Base-by-base conservation (phyloP, 2,113 vertebrate genomes). In the Hippolais icterina region DNA sequence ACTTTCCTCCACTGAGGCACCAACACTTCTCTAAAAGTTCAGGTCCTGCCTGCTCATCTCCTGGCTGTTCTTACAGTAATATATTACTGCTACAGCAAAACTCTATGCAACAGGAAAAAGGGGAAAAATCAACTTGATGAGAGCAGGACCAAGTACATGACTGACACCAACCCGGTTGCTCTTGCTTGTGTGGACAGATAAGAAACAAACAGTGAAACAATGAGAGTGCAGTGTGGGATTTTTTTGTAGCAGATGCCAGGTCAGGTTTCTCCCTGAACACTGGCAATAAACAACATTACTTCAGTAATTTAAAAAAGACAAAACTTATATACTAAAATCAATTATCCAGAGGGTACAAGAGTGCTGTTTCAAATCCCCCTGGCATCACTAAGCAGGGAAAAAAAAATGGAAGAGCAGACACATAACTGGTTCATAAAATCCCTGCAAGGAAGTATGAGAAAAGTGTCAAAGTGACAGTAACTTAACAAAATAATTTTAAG, bases 151-250 rank as follows among this genome's bases (percentile, higher is more conserved):
- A 66, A 37, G 29, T 42, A 54, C 11, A 8, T 21, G 71, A 60
- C 46, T 76, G 61, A 49, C 70, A 81, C 52, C 56, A 78, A 75
- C 90, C 37, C 0, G 0, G 31, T 42, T 94, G 60, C 54, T 77
- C 88, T 77, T 74, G 50, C 46, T 53, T 50, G 31, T 31, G 28
- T 53, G 42, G 63, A 46, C 11, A 65, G 27, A 28, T 15, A 76
- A 92, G 63, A 83, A 79, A 91, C 20, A 81, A 47, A 23, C 18
- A 80, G 33, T 3, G 18, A 85, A 90, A 47, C 27, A 19, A 47
- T 21, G 47, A 35, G 39, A 89, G 18, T 4, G 5, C 3, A 2
- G 20, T n/a, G 0, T 23, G 8, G 14, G 10, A 23, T 19, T 79
- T 85, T 83, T 59, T 31, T 20, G 11, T 39, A 59, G 49, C 1